Conservation (phyloP, 2,888 invertebrate genomes). For the Brachylomia viminalis region DNA sequence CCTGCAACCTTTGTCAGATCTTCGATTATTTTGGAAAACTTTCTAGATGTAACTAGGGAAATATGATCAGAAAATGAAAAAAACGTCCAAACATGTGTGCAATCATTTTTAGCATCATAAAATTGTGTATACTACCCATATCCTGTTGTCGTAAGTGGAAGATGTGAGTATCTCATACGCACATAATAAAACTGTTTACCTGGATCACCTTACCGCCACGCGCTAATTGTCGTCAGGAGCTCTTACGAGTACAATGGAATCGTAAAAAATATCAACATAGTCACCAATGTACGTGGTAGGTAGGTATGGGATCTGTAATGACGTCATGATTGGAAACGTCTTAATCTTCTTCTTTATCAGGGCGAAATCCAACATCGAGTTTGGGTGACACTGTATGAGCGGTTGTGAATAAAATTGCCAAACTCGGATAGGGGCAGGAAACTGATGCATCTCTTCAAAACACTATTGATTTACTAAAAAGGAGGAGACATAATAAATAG, state of each 20-base stretch:
- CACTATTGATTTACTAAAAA: not conserved
- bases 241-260: constrained; percentile 7
- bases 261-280: not conserved
- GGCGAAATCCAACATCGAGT: no score
- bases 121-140: not conserved
- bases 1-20: not conserved
- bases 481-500: not conserved
- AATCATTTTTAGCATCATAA: not conserved
- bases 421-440: no score
- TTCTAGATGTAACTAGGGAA: no score
- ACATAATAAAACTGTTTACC: not conserved
- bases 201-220: not conserved
- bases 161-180: not conserved
- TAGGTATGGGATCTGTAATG: not conserved
- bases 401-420: not conserved
- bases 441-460: not conserved
- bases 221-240: constrained; percentile 2
- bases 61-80: not conserved
- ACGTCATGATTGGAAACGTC: not conserved
- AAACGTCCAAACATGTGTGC: not conserved
- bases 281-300: not conserved
- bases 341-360: no score
- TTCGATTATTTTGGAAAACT: not conserved
- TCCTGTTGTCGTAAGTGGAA: not conserved
- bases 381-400: not conserved